These are phyloP conservation scores for Casuarius casuarius DNA, from an alignment of 2,113 vertebrate genomes.

Conservation along the genomic window DNA sequence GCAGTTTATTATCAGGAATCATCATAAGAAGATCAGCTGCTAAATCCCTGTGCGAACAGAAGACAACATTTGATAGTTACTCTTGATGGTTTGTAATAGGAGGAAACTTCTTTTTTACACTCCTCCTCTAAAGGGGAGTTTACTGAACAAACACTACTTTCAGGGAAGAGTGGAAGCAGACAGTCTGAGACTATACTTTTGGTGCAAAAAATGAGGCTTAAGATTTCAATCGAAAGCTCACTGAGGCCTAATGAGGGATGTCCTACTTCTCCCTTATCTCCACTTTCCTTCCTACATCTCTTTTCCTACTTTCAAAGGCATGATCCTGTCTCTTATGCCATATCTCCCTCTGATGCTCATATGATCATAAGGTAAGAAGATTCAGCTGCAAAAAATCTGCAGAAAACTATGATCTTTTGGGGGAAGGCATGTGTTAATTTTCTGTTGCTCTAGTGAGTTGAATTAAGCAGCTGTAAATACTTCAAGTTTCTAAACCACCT, in stretches of 20 bases:
- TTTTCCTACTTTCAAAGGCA: not conserved
- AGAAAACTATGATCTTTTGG: not conserved
- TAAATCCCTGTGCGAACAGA: slow-evolving; percentile 83
- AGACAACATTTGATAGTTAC: not conserved
- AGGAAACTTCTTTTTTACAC: not conserved
- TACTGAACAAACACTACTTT: not conserved
- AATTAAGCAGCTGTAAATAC: not conserved
- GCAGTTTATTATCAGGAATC: slow-evolving; percentile 88
- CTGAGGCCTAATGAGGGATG: not conserved
- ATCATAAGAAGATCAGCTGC: slow-evolving; percentile 88
- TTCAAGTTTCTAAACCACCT: not conserved
- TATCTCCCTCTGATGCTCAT: not conserved
- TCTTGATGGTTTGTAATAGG: not conserved
- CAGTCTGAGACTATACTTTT: not conserved
- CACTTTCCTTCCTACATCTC: not conserved
- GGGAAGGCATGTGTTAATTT: not conserved
- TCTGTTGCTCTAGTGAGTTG: not conserved
- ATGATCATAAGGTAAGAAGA: not conserved
- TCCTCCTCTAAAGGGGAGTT: not conserved
- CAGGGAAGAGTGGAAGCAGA: not conserved
- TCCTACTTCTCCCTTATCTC: not conserved
- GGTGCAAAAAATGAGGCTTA: not conserved
- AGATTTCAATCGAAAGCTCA: not conserved
- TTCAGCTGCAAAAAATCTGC: not conserved
- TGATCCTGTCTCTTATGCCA: not conserved